Evolutionary conservation across 2,113 vertebrate genomes (phyloP), one percentile per base, ranked within the genome.

Genomic region (Grantiella picta): DNA sequence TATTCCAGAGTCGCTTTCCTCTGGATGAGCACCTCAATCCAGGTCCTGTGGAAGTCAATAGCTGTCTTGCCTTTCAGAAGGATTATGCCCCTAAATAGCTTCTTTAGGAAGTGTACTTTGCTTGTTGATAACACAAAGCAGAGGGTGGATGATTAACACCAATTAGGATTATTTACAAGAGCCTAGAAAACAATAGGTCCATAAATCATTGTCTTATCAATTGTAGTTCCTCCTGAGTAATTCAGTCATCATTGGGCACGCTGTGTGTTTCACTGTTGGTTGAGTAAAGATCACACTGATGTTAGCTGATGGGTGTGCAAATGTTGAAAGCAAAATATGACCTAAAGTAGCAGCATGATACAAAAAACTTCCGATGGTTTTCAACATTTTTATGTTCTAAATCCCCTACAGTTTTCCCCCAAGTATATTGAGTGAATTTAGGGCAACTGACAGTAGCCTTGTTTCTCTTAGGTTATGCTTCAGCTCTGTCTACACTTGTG

Each of bases 131-230:
- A 71, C 82, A 93, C 75, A 86, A 90, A 93, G 92, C 82, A 92
- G 68, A 92, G 88, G 82, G 60, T 93, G 82, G 82, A 94, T 94
- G 85, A 92, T 95, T 96, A 96, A 95, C 88, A 92, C 92, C 88
- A 96, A 93, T 94, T 92, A 95, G 65, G 92, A 59, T 94, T 96
- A 96, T 90, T 96, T 96, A 93, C 19, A 5, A 90, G 79, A 93
- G 75, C 72, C 64, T 86, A 52, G 88, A 93, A 96, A 92, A 95
- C 93, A 96, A 96, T 97, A 89, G 90, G 50, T 56, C 72, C 79
- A 88, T 96, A 96, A 95, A 96, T 96, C 93, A 89, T 78, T 73
- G 76, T 90, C 92, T 96, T 96, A 96, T 97, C 94, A 93, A 83
- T 77, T 88, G 85, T 28, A 83, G 95, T 95, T 96, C 94, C 80